Evolutionary conservation across 2,888 invertebrate genomes (phyloP), one percentile per base, ranked within the genome.

Genomic region (Bimastos eiseni): DNA sequence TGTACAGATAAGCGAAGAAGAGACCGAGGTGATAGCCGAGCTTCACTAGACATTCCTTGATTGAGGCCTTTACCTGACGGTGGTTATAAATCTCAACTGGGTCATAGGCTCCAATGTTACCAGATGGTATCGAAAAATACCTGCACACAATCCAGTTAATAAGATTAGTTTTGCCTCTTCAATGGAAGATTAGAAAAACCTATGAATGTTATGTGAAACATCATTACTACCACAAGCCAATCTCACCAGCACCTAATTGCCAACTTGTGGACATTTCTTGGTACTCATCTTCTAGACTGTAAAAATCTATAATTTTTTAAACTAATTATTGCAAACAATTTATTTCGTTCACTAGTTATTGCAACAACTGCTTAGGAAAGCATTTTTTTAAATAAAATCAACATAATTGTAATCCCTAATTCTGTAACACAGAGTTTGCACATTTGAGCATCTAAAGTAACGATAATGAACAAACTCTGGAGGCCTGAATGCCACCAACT

Each of bases 41-140:
- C 95, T 97, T 96, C 92, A 98, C 97, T 96, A 98, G 97, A 93
- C 97, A 97, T 95, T 98, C 97, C 93, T 97, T 96, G 95, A 98
- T 96, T 94, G 98, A 98, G 93, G 96, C 96, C 95, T 97, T 98
- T 30, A 98, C 95, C 94, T 97, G 97, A 0, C 98, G 98, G 92
- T 97, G 96, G 94, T 98, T 98, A 94, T 98, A 97, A 93, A 98
- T 98, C 95, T 98, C 98, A 0, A 98, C 97, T 0, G 98, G 98
- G 96, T 98, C 98, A 95, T 97, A 98, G 33, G 97, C 96, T 19
- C 98, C 98, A 93, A 98, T 96, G 95, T 98, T 98, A 88, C 98
- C 98, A 92, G 96, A 96, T 0, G 98, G 98, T 86, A 86, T 24
- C 34, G 86, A 36, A 36, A 86, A 86, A 86, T 86, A 86, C 86